Evolutionary conservation across 2,113 vertebrate genomes (phyloP), one percentile per base, ranked within the genome.

Genomic region (Ochotona princeps): DNA sequence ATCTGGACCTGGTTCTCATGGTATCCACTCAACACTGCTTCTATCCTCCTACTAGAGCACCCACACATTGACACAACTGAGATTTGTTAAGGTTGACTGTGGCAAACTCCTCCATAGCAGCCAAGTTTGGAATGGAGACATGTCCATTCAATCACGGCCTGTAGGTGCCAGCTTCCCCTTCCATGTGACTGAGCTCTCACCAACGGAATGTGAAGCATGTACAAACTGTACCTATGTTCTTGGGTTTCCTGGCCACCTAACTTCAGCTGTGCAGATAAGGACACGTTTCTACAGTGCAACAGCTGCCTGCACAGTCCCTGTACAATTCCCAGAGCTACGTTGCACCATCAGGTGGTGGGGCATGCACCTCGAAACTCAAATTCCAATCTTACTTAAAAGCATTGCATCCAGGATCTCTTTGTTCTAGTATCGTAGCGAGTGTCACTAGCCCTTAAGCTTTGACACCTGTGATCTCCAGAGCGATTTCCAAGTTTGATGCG

Each of bases 401-500:
- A 70, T 0, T 69, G 44, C 20, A 83, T 61, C n/a, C 54, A 9
- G 47, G 21, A 61, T n/a, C 30, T 75, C 81, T 79, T 44, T 84
- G n/a, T 79, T 81, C 66, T 2, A 75, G 57, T 61, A 85, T 90
- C 74, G 90, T 90, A 75, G 30, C 12, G 74, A 69, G 79, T 60
- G 69, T 8, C 35, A 17, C 12, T 74, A 20, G 32, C 81, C 49
- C 18, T 67, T 73, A 92, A 87, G 35, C 44, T 92, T 51, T 82
- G 69, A 91, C 57, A 69, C 11, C 82, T 49, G 44, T 17, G 38
- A 38, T 95, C 72, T 91, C 44, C 57, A 94, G 35, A 78, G 32
- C 38, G 60, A 76, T 86, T 95, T 85, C 20, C 72, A 78, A 88
- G 20, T 91, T 87, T 84, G 23, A 76, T 13, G 63, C 21, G 69